phyloP scores from a whole-genome alignment of 35 echinoderm and acorn worm species.

The Ophioderma brevispina region DNA sequence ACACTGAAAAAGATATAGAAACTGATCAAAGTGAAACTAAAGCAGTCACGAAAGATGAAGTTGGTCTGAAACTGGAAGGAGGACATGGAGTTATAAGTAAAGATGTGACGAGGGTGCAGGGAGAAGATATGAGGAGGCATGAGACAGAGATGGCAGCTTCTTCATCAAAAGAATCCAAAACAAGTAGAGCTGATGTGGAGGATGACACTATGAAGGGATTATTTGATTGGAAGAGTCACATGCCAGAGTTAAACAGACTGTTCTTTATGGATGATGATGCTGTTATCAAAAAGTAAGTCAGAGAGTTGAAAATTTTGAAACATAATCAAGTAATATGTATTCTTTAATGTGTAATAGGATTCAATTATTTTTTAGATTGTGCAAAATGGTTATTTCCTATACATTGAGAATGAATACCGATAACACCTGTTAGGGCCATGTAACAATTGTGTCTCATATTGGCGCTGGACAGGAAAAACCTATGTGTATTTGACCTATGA shows the following conservation, averaged over 20 bases:
- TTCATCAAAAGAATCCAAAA: not conserved
- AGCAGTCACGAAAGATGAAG: not conserved
- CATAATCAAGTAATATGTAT: too few species aligned
- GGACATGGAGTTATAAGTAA: not conserved
- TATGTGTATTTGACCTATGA: too few species aligned
- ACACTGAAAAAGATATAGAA: constrained; percentile 54
- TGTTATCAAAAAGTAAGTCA: constrained; percentile 58
- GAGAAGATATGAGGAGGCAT: not conserved
- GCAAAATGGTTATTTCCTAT: too few species aligned
- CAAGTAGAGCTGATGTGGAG: not conserved
- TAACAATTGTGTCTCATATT: too few species aligned
- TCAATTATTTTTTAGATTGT: too few species aligned
- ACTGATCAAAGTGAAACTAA: not conserved
- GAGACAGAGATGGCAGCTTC: not conserved
- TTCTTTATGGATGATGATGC: constrained; percentile 67
- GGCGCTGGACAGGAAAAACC: too few species aligned
- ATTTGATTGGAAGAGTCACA: constrained; percentile 74
- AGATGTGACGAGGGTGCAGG: not conserved
- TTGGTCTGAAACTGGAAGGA: not conserved
- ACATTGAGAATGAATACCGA: too few species aligned
- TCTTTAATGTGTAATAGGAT: too few species aligned
- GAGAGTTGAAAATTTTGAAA: too few species aligned
- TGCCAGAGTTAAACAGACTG: constrained; percentile 52
- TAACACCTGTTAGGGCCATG: too few species aligned
- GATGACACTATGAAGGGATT: not conserved